These are phyloP conservation scores for Galeruca laticollis DNA, from an alignment of 2,888 invertebrate species.

Conservation along the genomic window DNA sequence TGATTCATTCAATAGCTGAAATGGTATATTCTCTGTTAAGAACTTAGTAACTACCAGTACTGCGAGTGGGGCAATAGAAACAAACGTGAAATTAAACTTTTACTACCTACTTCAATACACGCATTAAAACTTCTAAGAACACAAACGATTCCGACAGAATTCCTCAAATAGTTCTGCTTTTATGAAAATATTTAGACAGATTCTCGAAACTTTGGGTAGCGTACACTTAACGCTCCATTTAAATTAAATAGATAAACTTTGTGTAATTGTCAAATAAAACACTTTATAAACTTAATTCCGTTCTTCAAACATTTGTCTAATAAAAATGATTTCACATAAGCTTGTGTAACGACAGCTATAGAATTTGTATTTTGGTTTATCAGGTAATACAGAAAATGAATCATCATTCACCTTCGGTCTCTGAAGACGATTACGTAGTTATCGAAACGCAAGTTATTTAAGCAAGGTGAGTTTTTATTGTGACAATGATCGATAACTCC, in stretches of 20 bases:
- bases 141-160: background rate
- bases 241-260: conserved; percentile 12
- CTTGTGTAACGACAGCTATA: too few species aligned
- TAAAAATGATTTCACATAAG: too few species aligned
- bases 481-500: too few species aligned
- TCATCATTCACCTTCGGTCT: too few species aligned
- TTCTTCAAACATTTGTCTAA: too few species aligned
- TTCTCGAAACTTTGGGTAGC: background rate
- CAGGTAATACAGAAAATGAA: too few species aligned
- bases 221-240: background rate
- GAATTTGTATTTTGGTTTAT: too few species aligned
- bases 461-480: too few species aligned
- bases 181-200: background rate
- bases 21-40: too few species aligned
- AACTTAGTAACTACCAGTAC: background rate
- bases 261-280: background rate
- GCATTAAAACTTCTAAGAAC: background rate
- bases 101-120: background rate
- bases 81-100: background rate
- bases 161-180: background rate
- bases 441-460: too few species aligned
- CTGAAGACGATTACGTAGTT: too few species aligned
- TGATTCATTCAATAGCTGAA: too few species aligned
- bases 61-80: background rate
- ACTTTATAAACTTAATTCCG: background rate